Evolutionary conservation across 2,113 vertebrate species (phyloP).

Genomic region (Sminthopsis crassicaudata): DNA sequence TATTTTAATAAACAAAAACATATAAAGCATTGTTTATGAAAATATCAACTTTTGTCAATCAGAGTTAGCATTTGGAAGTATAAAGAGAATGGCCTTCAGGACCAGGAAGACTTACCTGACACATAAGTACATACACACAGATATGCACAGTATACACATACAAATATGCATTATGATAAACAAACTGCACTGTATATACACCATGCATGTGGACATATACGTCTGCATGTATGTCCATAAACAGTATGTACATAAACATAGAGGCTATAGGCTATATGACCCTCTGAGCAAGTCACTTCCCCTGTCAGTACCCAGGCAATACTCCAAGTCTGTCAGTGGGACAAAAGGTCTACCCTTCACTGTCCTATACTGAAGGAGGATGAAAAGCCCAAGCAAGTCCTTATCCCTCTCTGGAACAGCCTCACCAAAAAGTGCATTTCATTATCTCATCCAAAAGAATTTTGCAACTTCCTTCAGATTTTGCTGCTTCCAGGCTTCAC

Average conservation of each 20-base stretch:
- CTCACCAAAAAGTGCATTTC: slow-evolving; percentile 20
- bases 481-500: not conserved
- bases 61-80: not conserved
- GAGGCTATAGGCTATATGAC: not conserved
- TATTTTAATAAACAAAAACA: not conserved
- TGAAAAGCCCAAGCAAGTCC: not conserved
- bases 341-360: not conserved
- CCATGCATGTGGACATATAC: not conserved
- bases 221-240: no score
- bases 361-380: not conserved
- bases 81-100: not conserved
- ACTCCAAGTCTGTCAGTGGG: not conserved
- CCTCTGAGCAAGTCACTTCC: not conserved
- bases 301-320: not conserved
- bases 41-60: not conserved
- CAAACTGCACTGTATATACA: no score
- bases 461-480: slow-evolving; percentile 32
- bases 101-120: not conserved
- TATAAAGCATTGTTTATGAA: not conserved
- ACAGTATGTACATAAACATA: no score
- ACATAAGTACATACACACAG: not conserved
- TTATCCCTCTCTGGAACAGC: not conserved
- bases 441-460: slow-evolving; percentile 52
- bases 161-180: not conserved
- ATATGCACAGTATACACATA: slow-evolving; percentile 48